Percentiles rank a stretch among this genome's conserved stretches.
Evolutionary conservation across 2,113 vertebrate genomes (phyloP).

Genomic region (Cyanoderma ruficeps): DNA sequence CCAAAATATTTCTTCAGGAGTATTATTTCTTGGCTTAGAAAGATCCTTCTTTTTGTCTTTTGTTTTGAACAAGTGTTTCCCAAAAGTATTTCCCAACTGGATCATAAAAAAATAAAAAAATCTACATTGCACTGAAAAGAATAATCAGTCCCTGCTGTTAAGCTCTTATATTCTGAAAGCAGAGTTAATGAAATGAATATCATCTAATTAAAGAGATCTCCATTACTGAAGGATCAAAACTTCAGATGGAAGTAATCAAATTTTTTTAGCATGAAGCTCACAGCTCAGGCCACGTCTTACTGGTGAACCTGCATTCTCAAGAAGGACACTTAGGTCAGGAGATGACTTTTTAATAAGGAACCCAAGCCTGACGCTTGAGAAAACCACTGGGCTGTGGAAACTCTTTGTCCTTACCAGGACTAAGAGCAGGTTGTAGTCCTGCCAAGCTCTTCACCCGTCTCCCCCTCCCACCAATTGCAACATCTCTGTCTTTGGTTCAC

Average conservation of each 20-base stretch:
- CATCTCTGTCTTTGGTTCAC: not conserved
- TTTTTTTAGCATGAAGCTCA: not conserved
- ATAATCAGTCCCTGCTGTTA: constrained; percentile 45
- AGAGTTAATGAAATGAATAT: constrained; percentile 44
- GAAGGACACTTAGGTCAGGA: not conserved
- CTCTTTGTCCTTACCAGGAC: not conserved
- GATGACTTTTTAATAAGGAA: constrained; percentile 2
- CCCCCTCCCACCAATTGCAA: not conserved
- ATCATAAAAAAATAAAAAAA: not conserved
- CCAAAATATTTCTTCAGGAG: constrained; percentile 60
- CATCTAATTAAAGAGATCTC: constrained; percentile 51
- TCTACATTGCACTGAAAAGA: constrained; percentile 30
- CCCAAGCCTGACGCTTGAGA: not conserved
- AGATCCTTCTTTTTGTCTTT: constrained; percentile 32
- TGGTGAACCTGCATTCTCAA: constrained; percentile 17
- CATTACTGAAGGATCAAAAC: not conserved
- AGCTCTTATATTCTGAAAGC: constrained; percentile 31
- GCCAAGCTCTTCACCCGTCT: not conserved
- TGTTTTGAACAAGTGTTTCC: constrained; percentile 77
- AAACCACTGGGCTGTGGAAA: constrained; percentile 21
- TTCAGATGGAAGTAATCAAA: constrained; percentile 35
- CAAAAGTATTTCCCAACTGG: constrained; percentile 71
- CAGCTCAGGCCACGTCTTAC: not conserved
- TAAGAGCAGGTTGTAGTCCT: not conserved
- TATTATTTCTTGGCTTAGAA: constrained; percentile 49